Conservation (phyloP, 2,113 vertebrate species). For the Toxostoma redivivum region DNA sequence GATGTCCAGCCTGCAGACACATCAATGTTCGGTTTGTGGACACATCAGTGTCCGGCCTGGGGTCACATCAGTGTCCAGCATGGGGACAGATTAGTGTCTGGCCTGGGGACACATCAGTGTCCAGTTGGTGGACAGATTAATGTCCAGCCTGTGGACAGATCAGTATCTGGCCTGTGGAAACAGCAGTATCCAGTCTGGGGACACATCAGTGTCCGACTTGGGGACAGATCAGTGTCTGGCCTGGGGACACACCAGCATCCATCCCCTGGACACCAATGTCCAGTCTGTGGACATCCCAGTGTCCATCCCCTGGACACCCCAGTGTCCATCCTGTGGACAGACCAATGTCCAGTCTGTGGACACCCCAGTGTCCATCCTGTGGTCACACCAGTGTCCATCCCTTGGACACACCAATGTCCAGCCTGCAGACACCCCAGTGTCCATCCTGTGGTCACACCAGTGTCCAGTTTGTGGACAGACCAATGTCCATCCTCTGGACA, state of each 20-base stretch:
- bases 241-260: fast-evolving
- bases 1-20: too few species aligned
- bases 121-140: background rate
- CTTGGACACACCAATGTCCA: background rate
- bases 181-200: too few species aligned
- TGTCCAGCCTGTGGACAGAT: background rate
- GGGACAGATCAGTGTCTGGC: fast-evolving
- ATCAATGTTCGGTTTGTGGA: too few species aligned
- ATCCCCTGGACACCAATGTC: fast-evolving
- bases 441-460: fast-evolving
- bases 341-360: fast-evolving
- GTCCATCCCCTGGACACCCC: fast-evolving
- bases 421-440: too few species aligned
- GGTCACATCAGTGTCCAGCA: too few species aligned
- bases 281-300: background rate
- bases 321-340: fast-evolving
- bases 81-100: too few species aligned
- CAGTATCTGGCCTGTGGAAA: too few species aligned
- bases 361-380: background rate
- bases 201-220: background rate
- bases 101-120: background rate
- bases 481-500: background rate
- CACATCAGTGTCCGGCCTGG: too few species aligned
- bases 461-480: fast-evolving
- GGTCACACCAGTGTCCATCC: fast-evolving